Conservation (phyloP, 2,113 vertebrate species). For the Stigmatopora nigra region DNA sequence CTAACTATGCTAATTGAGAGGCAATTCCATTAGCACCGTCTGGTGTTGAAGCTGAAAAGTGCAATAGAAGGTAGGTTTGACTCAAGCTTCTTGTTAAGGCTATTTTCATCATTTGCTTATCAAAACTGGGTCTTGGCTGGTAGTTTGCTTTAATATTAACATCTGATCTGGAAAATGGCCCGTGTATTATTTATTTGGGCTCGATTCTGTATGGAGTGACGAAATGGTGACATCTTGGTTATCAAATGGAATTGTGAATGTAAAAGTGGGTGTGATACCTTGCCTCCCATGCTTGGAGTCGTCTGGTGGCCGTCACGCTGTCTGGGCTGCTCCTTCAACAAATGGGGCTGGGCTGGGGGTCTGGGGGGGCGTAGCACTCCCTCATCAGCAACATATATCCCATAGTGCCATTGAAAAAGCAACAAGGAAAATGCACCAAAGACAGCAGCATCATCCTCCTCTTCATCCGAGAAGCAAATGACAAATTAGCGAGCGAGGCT, state of each 20-base stretch:
- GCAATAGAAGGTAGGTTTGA: too few relatives aligned
- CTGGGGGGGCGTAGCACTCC: not conserved
- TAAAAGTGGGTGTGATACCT: slow-evolving; percentile 58
- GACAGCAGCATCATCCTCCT: not conserved
- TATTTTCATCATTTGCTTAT: too few relatives aligned
- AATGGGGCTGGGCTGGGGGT: slow-evolving; percentile 21
- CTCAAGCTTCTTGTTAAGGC: too few relatives aligned
- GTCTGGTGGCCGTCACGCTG: slow-evolving; percentile 14
- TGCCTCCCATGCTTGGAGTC: slow-evolving; percentile 58
- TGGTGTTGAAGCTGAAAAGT: too few relatives aligned
- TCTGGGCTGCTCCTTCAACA: slow-evolving; percentile 37
- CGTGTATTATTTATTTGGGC: too few relatives aligned
- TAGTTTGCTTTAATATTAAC: too few relatives aligned
- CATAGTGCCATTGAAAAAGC: not conserved
- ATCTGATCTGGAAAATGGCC: too few relatives aligned
- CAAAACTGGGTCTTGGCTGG: too few relatives aligned
- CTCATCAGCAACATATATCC: not conserved
- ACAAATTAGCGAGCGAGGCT: not conserved
- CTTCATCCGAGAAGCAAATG: not conserved
- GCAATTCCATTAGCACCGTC: too few relatives aligned
- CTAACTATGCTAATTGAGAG: too few relatives aligned
- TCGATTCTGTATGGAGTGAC: too few relatives aligned
- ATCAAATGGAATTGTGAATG: not conserved
- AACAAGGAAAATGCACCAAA: not conserved
- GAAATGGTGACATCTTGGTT: not conserved